Base-by-base conservation (phyloP, 2,113 vertebrate species). In the Axis porcinus region DNA sequence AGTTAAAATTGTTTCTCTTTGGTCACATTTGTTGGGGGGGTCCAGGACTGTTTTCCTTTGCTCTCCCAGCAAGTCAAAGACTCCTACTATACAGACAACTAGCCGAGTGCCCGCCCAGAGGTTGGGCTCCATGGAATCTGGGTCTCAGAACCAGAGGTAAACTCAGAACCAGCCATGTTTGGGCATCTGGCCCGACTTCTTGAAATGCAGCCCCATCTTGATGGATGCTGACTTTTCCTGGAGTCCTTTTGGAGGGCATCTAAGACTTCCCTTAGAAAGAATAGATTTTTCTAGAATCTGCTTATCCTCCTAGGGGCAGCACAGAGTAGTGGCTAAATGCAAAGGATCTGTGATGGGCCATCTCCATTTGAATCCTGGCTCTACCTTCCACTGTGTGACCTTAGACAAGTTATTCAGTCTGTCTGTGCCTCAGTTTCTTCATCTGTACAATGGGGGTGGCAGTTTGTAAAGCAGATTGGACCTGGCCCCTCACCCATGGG, bases 91-190 rank as follows among this genome's bases (percentile, higher is more conserved):
- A 30, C 57, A 83, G 64, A 81, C 60, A 43, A 28, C 1, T 7
- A 21, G 15, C 16, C 0, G 0, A 0, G 21, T 0, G 0, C 25
- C 36, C n/a, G 6, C 16, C 84, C 3, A 5, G 36, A 33, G 25
- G 33, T 10, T 1, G 7, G 12, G 30, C 19, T 55, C 7, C 19
- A 2, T 19, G 81, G 28, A n/a, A 14, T 54, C 7, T 13, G 40
- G 11, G 43, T 33, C 74, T 90, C 76, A 50, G 89, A 64, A 86
- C 62, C 86, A 55, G 33, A 58, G 27, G 76, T 54, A 33, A 19
- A 30, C 30, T 70, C 23, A 43, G 78, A 74, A n/a, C 21, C 33
- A 89, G 78, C 19, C 67, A 0, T 15, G 7, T 14, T 50, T 16
- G 86, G 15, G 58, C 27, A 1, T 28, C 21, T 55, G 7, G 27